Percentiles rank a stretch among this genome's conserved stretches.
Evolutionary conservation across 2,888 invertebrate species (phyloP).

Genomic region (Euplexia lucipara): DNA sequence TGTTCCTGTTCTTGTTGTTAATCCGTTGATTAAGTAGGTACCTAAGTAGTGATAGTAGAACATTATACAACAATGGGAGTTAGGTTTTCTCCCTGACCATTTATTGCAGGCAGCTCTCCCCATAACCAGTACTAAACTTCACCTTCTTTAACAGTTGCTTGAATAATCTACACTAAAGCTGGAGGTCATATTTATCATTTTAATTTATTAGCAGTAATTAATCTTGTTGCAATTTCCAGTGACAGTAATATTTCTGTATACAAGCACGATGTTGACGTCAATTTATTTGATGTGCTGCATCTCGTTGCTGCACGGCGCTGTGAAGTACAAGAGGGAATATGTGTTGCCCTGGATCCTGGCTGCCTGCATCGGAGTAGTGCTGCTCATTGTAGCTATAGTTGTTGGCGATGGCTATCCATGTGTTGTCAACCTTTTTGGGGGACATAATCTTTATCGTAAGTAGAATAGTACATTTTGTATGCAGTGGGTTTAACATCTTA

Average conservation of each 20-base stretch:
- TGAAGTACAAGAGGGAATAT: constrained; percentile 86
- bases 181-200: no score
- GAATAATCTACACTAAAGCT: no score
- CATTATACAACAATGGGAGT: no score
- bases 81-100: no score
- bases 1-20: no score
- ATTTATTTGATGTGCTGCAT: constrained; percentile 88
- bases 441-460: constrained; percentile 87
- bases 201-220: not conserved
- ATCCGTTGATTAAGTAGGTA: no score
- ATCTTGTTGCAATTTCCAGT: constrained; percentile 72
- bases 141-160: no score
- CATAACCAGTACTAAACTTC: no score
- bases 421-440: constrained; percentile 84
- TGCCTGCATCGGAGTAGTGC: constrained; percentile 81
- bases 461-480: no score
- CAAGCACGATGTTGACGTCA: constrained; percentile 85
- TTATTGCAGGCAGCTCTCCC: no score
- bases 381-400: constrained; percentile 79
- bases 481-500: no score
- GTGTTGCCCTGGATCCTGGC: constrained; percentile 87
- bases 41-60: no score
- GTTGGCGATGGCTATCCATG: constrained; percentile 84
- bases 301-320: constrained; percentile 86
- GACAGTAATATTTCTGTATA: constrained; percentile 87